Base-by-base conservation (phyloP, 2,797 vertebrate species). In the Rhyacichthys aspro region DNA sequence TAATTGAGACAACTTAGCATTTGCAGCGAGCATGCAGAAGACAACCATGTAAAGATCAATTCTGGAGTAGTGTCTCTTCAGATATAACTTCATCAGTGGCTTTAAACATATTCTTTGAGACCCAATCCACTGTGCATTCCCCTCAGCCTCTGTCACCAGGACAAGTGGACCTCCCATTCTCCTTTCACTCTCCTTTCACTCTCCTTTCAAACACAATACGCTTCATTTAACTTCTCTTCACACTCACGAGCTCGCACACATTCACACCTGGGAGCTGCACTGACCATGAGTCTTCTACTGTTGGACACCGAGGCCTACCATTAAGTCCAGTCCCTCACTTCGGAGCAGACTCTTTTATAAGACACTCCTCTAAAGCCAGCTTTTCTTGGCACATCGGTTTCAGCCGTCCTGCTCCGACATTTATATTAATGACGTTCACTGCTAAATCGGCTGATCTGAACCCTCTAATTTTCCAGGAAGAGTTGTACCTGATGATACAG, bases 381-480 rank as follows among this genome's bases (percentile, higher is more conserved):
- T 78, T 60, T 44, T 68, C 46, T 74, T 72, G 45, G 58, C 58
- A 1, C 70, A 46, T 48, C 16, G 7, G 9, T 43, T 15, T 53
- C 23, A 1, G 43, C 62, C 50, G 11, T 62, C 67, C 50, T 32
- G 15, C 5, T 47, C 57, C 56, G 72, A 72, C 70, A 2, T 62
- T 71, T 66, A 57, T 67, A 71, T 79, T 68, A 76, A 78, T 69
- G 72, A 54, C 53, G 23, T 65, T 56, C 67, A 64, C 8, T 4
- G 36, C 42, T 71, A 63, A 63, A 70, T 66, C 55, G 59, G 9
- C 14, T 42, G 17, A 60, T 55, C 56, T 43, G 32, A 49, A 44
- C 1, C 12, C 33, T 9, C 14, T 42, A 9, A 8, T 74, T 72
- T 82, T 87, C 79, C 82, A 78, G 76, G 55, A 84, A 82, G 65